These are phyloP conservation scores for Gavialis gangeticus DNA, from an alignment of 2,113 vertebrate species.

Conservation along the genomic window DNA sequence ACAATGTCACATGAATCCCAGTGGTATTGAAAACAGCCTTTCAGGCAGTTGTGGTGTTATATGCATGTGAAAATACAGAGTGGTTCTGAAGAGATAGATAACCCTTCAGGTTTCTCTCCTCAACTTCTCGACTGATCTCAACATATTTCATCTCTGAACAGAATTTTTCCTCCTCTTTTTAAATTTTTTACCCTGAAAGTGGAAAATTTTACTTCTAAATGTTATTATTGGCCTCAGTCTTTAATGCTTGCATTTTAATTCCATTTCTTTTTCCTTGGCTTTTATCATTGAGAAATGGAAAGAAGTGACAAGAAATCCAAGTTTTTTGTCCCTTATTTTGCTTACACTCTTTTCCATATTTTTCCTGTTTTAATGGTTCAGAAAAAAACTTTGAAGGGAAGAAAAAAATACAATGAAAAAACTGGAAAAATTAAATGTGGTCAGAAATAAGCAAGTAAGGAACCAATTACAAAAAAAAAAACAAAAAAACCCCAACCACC, in stretches of 20 bases:
- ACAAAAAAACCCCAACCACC: neutral
- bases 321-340: no score
- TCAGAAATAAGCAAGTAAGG: neutral
- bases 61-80: fast-evolving
- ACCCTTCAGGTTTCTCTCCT: no score
- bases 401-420: no score
- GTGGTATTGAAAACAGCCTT: neutral
- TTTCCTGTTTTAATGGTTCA: neutral
- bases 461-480: neutral
- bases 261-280: neutral
- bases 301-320: fast-evolving
- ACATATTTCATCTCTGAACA: neutral
- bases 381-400: neutral
- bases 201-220: neutral
- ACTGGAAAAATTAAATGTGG: neutral
- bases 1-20: neutral
- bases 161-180: fast-evolving
- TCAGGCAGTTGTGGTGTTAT: neutral
- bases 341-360: neutral
- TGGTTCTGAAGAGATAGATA: neutral
- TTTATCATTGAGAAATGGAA: fast-evolving
- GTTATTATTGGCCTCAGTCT: neutral
- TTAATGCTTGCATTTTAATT: no score
- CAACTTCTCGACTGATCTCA: neutral
- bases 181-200: neutral